Percentiles rank a stretch among this genome's conserved stretches.
Evolutionary conservation across 92 coral and sea anemone genomes (phyloP).

Genomic region (Epizoanthus illoricatus): DNA sequence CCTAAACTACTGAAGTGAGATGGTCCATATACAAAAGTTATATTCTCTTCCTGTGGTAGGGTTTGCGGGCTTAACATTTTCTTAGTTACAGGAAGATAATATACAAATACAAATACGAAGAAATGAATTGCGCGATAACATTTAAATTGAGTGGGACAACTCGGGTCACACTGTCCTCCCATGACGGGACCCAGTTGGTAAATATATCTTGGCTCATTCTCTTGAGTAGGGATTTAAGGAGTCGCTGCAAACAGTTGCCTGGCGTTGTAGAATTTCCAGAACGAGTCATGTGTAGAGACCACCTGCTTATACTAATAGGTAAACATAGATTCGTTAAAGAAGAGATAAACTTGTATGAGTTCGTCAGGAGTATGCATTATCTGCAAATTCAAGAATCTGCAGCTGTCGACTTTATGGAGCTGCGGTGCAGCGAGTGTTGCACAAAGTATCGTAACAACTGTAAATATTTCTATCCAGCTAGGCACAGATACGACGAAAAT

Average conservation of each 20-base stretch:
- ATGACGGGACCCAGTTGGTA: not conserved
- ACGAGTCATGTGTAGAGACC: not conserved
- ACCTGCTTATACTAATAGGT: not conserved
- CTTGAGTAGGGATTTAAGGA: not conserved
- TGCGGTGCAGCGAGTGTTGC: not conserved
- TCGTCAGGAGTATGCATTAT: not conserved
- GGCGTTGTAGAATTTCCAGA: not conserved
- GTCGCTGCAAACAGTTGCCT: not conserved
- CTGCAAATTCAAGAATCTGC: not conserved
- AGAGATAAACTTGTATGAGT: slow-evolving; percentile 1
- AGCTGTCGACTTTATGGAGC: not conserved
- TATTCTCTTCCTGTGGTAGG: slow-evolving; percentile 22
- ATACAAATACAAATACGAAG: not conserved
- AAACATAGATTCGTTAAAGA: not conserved
- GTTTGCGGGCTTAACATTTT: slow-evolving; percentile 3
- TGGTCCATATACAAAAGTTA: not conserved
- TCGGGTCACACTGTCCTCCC: slow-evolving; percentile 18
- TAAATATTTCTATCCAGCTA: not conserved
- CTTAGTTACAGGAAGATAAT: slow-evolving; percentile 19
- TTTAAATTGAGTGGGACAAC: slow-evolving; percentile 4
- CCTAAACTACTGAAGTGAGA: not conserved
- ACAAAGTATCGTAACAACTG: not conserved
- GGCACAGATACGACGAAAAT: slow-evolving; percentile 11
- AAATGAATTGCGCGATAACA: not conserved
- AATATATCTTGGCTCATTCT: not conserved